phyloP scores from a whole-genome alignment of 2,797 vertebrate species.

The Paratrypauchen microcephalus region DNA sequence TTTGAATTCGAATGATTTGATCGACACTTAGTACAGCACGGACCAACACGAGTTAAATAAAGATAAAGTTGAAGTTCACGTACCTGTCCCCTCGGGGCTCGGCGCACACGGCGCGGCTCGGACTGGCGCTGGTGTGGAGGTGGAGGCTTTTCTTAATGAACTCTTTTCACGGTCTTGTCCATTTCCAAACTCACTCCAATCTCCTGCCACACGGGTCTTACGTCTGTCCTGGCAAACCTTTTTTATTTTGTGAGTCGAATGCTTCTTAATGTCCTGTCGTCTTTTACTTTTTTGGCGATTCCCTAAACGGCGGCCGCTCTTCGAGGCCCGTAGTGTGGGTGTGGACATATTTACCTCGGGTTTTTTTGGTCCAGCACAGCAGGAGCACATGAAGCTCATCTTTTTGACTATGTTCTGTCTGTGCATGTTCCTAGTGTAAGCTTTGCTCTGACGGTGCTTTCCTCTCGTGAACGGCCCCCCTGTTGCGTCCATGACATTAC shows the following conservation, averaged over 20 bases:
- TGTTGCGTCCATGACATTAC: neutral
- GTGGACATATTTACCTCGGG: no score
- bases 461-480: slow-evolving; percentile 11
- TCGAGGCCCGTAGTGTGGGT: neutral
- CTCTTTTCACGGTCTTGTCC: neutral
- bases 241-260: neutral
- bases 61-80: slow-evolving; percentile 5
- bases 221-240: accelerated
- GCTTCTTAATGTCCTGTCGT: neutral
- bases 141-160: neutral
- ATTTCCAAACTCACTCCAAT: neutral
- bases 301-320: neutral
- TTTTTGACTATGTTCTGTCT: neutral
- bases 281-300: neutral
- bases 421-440: slow-evolving; percentile 10
- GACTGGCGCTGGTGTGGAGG: neutral
- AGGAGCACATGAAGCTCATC: neutral
- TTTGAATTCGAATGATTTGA: accelerated
- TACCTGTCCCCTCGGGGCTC: slow-evolving; percentile 30
- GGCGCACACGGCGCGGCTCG: neutral
- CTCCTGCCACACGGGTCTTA: neutral
- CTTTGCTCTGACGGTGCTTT: slow-evolving; percentile 16
- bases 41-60: neutral
- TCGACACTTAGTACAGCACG: accelerated
- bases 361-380: neutral